Evolutionary conservation across 2,797 vertebrate genomes (phyloP).

Genomic region (Acestrorhynchus altus): DNA sequence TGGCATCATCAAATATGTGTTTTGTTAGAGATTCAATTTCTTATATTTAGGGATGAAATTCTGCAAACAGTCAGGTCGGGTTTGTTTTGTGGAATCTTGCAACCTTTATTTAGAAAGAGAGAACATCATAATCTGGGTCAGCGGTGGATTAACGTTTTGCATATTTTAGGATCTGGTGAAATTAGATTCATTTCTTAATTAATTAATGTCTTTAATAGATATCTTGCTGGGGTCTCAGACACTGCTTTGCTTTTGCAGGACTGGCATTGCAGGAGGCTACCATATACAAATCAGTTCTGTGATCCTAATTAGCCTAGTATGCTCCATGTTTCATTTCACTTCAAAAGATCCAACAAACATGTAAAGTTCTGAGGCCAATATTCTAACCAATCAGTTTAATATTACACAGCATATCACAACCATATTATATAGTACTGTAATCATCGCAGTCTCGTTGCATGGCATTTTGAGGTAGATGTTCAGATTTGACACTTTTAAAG

Average conservation of each 20-base stretch:
- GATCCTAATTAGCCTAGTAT: too few species aligned
- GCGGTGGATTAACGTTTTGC: constrained; percentile 25
- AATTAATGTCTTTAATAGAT: constrained; percentile 6
- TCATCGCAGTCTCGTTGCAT: too few species aligned
- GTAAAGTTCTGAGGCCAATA: background rate
- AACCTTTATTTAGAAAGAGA: background rate
- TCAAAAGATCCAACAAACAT: background rate
- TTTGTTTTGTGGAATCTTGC: background rate
- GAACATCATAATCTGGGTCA: constrained; percentile 31
- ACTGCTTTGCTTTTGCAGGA: background rate
- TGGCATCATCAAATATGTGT: too few species aligned
- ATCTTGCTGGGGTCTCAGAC: constrained; percentile 13
- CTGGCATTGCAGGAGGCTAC: too few species aligned
- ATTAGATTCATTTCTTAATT: constrained; percentile 28
- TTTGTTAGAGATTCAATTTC: background rate
- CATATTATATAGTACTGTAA: background rate
- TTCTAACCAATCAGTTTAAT: background rate
- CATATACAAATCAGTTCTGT: too few species aligned
- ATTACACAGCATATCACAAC: background rate
- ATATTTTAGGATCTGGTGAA: constrained; percentile 17
- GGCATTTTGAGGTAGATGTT: background rate
- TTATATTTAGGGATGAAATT: constrained; percentile 9
- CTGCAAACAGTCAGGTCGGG: background rate
- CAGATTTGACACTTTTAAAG: background rate
- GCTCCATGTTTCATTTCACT: too few species aligned